A percentile compares a stretch with the other conserved stretches of the same genome.
phyloP scores from a whole-genome alignment of 2,888 invertebrate species.

The Coecobrya sp. region DNA sequence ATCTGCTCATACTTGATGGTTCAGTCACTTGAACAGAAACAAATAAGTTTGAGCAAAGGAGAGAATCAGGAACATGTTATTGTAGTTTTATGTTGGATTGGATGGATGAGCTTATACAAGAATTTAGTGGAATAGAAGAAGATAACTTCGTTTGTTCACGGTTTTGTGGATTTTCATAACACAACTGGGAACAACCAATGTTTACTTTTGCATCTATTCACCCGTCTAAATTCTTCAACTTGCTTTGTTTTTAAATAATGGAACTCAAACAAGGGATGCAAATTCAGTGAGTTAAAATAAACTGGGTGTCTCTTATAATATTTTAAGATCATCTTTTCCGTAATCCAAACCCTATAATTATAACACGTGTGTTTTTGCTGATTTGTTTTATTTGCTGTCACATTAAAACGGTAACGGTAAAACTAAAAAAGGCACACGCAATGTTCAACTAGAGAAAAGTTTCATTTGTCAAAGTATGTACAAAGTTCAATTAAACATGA shows the following conservation, averaged over 20 bases:
- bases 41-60: neutral
- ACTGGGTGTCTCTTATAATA: no score
- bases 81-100: constrained; percentile 25
- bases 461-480: no score
- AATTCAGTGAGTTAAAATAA: no score
- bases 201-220: neutral
- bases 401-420: no score
- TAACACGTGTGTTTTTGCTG: no score
- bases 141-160: constrained; percentile 76
- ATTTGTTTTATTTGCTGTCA: no score
- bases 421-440: no score
- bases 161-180: constrained; percentile 62
- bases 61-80: neutral
- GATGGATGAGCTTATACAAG: constrained; percentile 1
- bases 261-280: neutral
- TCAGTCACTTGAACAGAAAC: constrained; percentile 30
- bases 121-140: constrained; percentile 52
- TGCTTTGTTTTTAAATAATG: neutral
- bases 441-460: no score
- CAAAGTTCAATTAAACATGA: no score
- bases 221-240: neutral
- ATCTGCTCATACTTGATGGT: constrained; percentile 44
- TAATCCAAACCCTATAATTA: no score
- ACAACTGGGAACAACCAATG: neutral
- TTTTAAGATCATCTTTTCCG: no score